Evolutionary conservation across 2,888 invertebrate genomes (phyloP).

Genomic region (Sphaerophoria taeniata): DNA sequence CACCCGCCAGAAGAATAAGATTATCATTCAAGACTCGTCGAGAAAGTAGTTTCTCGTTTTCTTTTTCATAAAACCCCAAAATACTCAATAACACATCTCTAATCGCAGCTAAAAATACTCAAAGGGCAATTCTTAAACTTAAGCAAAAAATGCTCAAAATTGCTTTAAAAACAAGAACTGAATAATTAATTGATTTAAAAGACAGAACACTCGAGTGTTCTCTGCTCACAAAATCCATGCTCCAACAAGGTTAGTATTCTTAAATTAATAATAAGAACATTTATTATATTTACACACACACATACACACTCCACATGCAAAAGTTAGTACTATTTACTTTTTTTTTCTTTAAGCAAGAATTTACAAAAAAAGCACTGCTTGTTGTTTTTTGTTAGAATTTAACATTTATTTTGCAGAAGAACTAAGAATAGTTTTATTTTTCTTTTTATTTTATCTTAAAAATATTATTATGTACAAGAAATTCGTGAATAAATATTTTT

Average conservation of each 20-base stretch:
- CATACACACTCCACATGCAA: not conserved
- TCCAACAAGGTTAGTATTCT: constrained; percentile 35
- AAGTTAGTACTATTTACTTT: constrained; percentile 1
- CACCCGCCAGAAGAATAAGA: constrained; percentile 91
- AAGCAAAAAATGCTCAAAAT: constrained; percentile 23
- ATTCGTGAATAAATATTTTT: too few relatives aligned
- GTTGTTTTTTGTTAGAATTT: too few relatives aligned
- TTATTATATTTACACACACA: not conserved
- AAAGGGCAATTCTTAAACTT: constrained; percentile 17
- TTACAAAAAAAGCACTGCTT: too few relatives aligned
- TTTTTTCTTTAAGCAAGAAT: not conserved
- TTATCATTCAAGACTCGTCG: constrained; percentile 87
- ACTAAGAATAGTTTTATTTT: too few relatives aligned
- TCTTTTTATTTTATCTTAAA: too few relatives aligned
- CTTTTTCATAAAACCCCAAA: constrained; percentile 8
- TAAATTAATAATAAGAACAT: constrained; percentile 24
- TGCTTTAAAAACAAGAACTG: constrained; percentile 48
- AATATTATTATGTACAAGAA: too few relatives aligned
- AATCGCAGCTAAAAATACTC: constrained; percentile 31
- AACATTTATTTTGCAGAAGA: too few relatives aligned
- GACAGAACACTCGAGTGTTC: constrained; percentile 1
- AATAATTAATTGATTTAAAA: constrained; percentile 31
- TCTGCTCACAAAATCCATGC: constrained; percentile 4
- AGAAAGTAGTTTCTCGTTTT: constrained; percentile 75
- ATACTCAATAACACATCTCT: constrained; percentile 14